A percentile compares a stretch with the other conserved stretches of the same genome.
Evolutionary conservation across 2,888 invertebrate species (phyloP).

Genomic region (Conchocele bisecta): DNA sequence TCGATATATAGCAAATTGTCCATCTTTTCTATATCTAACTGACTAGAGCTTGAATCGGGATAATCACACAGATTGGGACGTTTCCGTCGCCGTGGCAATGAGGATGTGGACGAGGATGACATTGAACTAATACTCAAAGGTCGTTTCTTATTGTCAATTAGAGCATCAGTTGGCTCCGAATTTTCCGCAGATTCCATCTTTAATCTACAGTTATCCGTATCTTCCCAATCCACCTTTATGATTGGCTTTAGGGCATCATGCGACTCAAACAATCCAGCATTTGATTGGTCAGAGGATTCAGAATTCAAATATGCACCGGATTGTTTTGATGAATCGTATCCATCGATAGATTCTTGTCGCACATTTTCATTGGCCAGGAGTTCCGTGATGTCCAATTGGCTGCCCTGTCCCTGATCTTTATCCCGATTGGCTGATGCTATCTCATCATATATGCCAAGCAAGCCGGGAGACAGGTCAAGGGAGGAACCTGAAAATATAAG

Average conservation of each 20-base stretch:
- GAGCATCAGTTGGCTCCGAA: conserved; percentile 22
- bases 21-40: conserved; percentile 57
- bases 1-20: conserved; percentile 66
- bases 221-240: conserved; percentile 38
- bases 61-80: conserved; percentile 68
- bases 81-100: conserved; percentile 75
- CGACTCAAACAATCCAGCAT: conserved; percentile 7
- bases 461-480: conserved; percentile 73
- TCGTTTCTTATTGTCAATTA: conserved; percentile 80
- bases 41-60: conserved; percentile 46
- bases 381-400: conserved; percentile 53
- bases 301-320: conserved; percentile 24
- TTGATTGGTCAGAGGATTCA: conserved; percentile 23
- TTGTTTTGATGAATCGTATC: conserved; percentile 45
- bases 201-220: conserved; percentile 27
- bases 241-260: conserved; percentile 25
- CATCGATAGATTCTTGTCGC: conserved; percentile 45
- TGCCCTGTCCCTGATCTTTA: conserved; percentile 40
- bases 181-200: conserved; percentile 45
- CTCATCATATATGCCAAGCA: conserved; percentile 75
- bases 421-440: conserved; percentile 62
- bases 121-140: conserved; percentile 82
- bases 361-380: conserved; percentile 45
- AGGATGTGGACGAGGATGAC: conserved; percentile 81
- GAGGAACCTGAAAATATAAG: conserved; percentile 70